Evolutionary conservation across 2,888 invertebrate species (phyloP).

Genomic region (Spisula solida): DNA sequence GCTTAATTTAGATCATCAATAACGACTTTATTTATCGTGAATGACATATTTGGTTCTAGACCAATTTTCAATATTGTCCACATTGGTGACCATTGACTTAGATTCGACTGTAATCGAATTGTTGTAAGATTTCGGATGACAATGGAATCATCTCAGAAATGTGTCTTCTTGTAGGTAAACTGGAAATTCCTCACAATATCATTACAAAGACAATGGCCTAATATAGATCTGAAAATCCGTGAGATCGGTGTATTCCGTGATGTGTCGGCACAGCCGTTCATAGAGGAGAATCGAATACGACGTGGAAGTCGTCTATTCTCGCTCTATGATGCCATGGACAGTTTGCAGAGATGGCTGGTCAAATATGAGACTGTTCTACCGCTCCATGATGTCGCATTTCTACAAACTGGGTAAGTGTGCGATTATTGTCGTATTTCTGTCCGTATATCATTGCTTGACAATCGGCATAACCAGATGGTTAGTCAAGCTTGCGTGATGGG

Average conservation of each 20-base stretch:
- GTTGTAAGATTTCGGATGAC: too few species aligned
- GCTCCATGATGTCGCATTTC: constrained; percentile 77
- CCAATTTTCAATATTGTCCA: too few species aligned
- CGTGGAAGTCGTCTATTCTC: constrained; percentile 76
- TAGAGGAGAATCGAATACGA: constrained; percentile 79
- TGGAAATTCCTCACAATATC: constrained; percentile 80
- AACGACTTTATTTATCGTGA: too few species aligned
- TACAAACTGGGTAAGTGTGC: constrained; percentile 77
- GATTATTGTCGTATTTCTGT: not conserved
- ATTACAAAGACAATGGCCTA: constrained; percentile 74
- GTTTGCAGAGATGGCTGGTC: constrained; percentile 76
- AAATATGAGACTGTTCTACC: constrained; percentile 76
- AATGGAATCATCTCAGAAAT: too few species aligned
- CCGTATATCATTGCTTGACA: too few species aligned
- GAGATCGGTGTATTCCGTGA: constrained; percentile 81
- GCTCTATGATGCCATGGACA: constrained; percentile 79
- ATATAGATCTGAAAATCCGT: constrained; percentile 78
- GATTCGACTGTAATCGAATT: too few species aligned
- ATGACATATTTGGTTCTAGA: too few species aligned
- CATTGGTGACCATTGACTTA: too few species aligned
- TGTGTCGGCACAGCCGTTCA: constrained; percentile 81
- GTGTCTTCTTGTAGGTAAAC: constrained; percentile 76
- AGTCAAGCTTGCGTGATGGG: not conserved
- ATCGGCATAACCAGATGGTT: too few species aligned
- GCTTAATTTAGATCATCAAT: too few species aligned